Evolutionary conservation across 2,797 vertebrate genomes (phyloP).

Genomic region (Fringilla coelebs): DNA sequence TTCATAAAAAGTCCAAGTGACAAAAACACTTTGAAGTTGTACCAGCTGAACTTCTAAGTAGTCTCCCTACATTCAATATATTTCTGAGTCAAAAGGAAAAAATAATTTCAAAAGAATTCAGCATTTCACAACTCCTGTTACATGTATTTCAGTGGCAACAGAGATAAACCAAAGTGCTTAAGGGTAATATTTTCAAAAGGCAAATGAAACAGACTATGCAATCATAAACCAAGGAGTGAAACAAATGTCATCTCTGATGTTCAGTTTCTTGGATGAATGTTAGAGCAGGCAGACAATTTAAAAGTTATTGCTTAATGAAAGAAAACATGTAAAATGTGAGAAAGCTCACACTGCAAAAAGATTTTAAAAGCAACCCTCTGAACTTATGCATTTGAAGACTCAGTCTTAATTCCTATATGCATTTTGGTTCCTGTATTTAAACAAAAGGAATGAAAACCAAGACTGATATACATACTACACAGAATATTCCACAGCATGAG

Average conservation of each 20-base stretch:
- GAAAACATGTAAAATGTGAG: not conserved
- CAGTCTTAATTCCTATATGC: not conserved
- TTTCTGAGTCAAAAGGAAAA: not conserved
- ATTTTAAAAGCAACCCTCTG: not conserved
- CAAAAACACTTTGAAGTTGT: not conserved
- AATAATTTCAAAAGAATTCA: not conserved
- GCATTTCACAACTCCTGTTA: not conserved
- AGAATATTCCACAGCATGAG: not conserved
- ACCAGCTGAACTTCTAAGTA: not conserved
- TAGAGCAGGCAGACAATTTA: not conserved
- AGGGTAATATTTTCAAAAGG: not conserved
- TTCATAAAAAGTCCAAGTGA: not conserved
- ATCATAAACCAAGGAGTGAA: not conserved
- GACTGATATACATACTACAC: too few species aligned
- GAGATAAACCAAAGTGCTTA: not conserved
- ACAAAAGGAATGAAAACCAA: not conserved
- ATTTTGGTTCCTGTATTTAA: not conserved
- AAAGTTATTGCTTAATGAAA: not conserved
- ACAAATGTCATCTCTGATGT: not conserved
- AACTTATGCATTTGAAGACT: not conserved
- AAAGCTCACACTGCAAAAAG: not conserved
- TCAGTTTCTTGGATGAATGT: not conserved
- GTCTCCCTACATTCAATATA: not conserved
- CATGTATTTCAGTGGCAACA: not conserved
- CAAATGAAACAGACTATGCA: not conserved